phyloP scores from a whole-genome alignment of 2,888 invertebrate species.

The Nudaria mundana region DNA sequence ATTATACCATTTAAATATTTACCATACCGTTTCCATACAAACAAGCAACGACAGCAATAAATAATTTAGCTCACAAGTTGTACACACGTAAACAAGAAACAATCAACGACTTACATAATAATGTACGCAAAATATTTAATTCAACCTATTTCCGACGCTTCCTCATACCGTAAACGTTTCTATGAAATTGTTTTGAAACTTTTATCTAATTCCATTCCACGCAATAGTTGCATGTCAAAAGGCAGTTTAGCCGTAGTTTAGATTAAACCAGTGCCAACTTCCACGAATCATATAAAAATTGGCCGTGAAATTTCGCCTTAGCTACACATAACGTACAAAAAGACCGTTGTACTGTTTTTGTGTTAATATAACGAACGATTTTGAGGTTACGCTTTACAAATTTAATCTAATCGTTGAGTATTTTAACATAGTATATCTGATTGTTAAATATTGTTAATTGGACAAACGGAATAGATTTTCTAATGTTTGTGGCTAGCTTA shows the following conservation, averaged over 20 bases:
- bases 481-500: too few species aligned
- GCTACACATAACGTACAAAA: constrained; percentile 52
- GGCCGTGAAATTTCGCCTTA: constrained; percentile 76
- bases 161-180: constrained; percentile 40
- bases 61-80: too few species aligned
- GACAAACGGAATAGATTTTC: background rate
- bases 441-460: background rate
- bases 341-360: constrained; percentile 47
- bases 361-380: constrained; percentile 30
- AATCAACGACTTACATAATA: constrained; percentile 14
- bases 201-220: constrained; percentile 58
- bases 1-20: too few species aligned
- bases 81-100: constrained; percentile 7
- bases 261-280: constrained; percentile 75
- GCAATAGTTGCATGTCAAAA: constrained; percentile 58
- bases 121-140: constrained; percentile 31
- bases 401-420: constrained; percentile 1
- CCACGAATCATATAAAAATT: constrained; percentile 75
- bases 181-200: constrained; percentile 56
- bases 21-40: too few species aligned
- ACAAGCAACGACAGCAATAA: too few species aligned
- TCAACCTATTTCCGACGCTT: constrained; percentile 24
- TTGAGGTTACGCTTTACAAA: constrained; percentile 10
- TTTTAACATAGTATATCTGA: constrained; percentile 3
- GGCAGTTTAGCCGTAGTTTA: constrained; percentile 63